These are phyloP conservation scores for Geodia barretti DNA, from an alignment of 37 sponge, comb jelly and placozoan species.

Conservation along the genomic window DNA sequence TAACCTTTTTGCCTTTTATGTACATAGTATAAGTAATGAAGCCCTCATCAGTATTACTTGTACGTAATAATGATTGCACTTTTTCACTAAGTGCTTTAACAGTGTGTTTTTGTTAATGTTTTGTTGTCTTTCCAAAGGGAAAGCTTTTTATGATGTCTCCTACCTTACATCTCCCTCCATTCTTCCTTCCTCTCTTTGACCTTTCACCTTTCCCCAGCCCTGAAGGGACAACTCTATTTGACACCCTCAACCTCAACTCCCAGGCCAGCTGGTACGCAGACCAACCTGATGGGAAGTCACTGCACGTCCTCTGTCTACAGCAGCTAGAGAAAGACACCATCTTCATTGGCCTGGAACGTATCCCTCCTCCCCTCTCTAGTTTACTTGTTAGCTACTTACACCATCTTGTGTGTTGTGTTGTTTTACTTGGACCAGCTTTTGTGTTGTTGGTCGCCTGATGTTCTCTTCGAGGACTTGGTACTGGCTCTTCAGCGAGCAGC, in stretches of 20 bases:
- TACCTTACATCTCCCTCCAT: not conserved
- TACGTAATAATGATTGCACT: too few relatives aligned
- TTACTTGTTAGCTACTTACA: not conserved
- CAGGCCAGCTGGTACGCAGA: conserved; percentile 64
- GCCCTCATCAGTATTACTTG: too few relatives aligned
- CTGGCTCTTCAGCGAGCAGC: too few relatives aligned
- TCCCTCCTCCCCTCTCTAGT: too few relatives aligned
- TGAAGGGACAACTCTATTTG: conserved; percentile 45
- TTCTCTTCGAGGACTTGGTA: too few relatives aligned
- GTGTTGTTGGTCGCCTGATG: too few relatives aligned
- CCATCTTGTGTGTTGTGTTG: not conserved
- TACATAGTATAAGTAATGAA: too few relatives aligned
- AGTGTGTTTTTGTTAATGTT: too few relatives aligned
- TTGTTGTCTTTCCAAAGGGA: too few relatives aligned
- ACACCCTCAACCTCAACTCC: conserved; percentile 67
- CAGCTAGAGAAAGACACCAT: conserved; percentile 61
- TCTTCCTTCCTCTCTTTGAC: not conserved
- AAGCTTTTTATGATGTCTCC: not conserved
- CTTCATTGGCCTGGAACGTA: conserved; percentile 45
- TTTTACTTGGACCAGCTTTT: too few relatives aligned
- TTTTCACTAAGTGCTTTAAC: too few relatives aligned
- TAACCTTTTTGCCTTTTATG: too few relatives aligned
- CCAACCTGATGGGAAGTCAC: conserved; percentile 23
- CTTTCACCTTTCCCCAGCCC: conserved; percentile 5
- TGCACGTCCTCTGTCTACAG: conserved; percentile 33